Conservation (phyloP, 2,888 invertebrate species). For the Globia sparganii region DNA sequence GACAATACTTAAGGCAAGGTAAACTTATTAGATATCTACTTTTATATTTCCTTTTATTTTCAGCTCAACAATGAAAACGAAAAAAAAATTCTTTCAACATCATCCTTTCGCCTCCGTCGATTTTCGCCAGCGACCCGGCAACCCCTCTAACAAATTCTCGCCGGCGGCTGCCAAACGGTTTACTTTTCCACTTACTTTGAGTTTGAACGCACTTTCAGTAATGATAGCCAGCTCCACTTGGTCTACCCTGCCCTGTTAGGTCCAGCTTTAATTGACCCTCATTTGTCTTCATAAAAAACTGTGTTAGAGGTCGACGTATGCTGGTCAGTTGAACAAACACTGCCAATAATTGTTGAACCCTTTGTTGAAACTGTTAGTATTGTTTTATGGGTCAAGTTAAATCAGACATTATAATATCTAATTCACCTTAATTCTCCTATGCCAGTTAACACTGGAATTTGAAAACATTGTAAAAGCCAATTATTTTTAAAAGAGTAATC, state of each 20-base stretch:
- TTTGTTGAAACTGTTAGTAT: not conserved
- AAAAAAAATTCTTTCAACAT: not conserved
- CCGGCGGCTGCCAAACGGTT: conserved; percentile 46
- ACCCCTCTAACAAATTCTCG: conserved; percentile 40
- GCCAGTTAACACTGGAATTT: no score
- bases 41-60: not conserved
- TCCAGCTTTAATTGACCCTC: conserved; percentile 7
- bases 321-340: not conserved
- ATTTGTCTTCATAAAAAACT: conserved; percentile 4
- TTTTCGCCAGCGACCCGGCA: conserved; percentile 28
- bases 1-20: no score
- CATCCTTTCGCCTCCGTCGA: conserved; percentile 23
- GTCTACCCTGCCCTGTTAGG: conserved; percentile 11
- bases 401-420: not conserved
- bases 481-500: not conserved
- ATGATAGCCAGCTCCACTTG: conserved; percentile 42
- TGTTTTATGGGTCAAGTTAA: conserved; percentile 2
- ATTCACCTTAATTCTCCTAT: not conserved
- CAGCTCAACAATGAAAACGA: not conserved
- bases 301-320: not conserved
- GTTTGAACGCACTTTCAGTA: conserved; percentile 53
- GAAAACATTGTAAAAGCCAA: no score
- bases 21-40: not conserved
- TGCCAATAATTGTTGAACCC: not conserved
- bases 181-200: conserved; percentile 59